Evolutionary conservation across 2,888 invertebrate genomes (phyloP).

Genomic region (Nephrotoma appendiculata): DNA sequence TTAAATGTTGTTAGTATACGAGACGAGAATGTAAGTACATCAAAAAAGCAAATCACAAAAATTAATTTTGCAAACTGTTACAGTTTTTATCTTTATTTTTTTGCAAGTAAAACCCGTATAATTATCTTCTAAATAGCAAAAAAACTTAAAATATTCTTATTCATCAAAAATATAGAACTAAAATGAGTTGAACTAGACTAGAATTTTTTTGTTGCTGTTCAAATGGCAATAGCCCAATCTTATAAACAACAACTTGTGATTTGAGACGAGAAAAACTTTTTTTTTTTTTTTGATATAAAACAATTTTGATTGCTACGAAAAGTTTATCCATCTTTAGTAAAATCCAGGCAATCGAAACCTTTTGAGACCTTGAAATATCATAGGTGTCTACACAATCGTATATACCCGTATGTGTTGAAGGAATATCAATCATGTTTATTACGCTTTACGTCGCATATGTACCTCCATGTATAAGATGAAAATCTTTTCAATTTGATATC

Average conservation of each 20-base stretch:
- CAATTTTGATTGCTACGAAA: neutral
- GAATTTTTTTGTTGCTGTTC: no score
- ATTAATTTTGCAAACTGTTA: neutral
- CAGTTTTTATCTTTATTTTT: neutral
- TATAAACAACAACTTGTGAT: neutral
- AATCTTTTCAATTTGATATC: neutral
- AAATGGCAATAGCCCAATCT: no score
- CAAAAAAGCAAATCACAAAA: neutral
- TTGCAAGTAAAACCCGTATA: neutral
- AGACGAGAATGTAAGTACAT: neutral
- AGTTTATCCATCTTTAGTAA: neutral
- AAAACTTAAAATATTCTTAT: neutral
- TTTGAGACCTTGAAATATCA: neutral
- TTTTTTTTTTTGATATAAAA: neutral
- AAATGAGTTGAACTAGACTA: neutral
- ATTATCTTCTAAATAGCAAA: neutral
- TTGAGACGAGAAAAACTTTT: neutral
- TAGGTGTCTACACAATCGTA: neutral
- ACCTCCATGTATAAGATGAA: neutral
- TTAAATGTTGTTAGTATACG: neutral
- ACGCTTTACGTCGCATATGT: neutral
- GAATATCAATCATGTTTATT: neutral
- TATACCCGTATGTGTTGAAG: neutral
- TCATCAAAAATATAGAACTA: neutral
- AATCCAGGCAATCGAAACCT: neutral